Base-by-base conservation (phyloP, 1,140 invertebrate species). In the Aphidius gifuensis region DNA sequence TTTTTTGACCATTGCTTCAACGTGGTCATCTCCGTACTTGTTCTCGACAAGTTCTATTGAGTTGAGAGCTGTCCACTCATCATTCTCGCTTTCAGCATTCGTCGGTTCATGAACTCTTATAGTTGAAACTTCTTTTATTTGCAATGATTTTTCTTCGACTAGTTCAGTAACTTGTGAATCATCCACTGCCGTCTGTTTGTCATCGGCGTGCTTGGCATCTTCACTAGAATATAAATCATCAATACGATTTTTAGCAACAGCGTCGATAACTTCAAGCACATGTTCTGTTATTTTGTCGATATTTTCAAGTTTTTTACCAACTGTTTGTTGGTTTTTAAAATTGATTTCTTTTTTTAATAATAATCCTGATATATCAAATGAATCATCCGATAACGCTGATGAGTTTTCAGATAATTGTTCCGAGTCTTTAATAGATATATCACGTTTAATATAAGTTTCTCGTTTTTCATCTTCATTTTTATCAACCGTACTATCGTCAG, bases 401-500 rank as follows among this genome's bases (percentile, higher is more conserved):
- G 16, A 16, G 16, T 16, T 16, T 16, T 16, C 16, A 16, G 16
- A 16, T 32, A 32, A 32, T 32, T 49, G 47, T 49, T 32, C 23
- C 0, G 23, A 32, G 4, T 32, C 23, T 49, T 49, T 49, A 49
- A n/a, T 49, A 21, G 47, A 16, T 21, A 49, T 16, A 49, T 49
- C n/a, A 49, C 23, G 23, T 32, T 32, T 2, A 32, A 32, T 32
- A 32, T 32, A 32, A 2, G 23, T 32, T 6, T 60, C 39, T 44
- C 57, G 48, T 5, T 56, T 53, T 4, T 21, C 46, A 9, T 62
- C 60, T n/a, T 43, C 46, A 16, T 44, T 23, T 2, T 11, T 32
- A 32, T 79, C 75, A 55, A 71, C 54, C 5, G 73, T 78, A 65
- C 76, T 79, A 5, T 79, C 78, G 11, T 79, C 76, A 0, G 76